These are phyloP conservation scores for Danaus melanippus DNA, from an alignment of 1,140 invertebrate species.

Conservation along the genomic window DNA sequence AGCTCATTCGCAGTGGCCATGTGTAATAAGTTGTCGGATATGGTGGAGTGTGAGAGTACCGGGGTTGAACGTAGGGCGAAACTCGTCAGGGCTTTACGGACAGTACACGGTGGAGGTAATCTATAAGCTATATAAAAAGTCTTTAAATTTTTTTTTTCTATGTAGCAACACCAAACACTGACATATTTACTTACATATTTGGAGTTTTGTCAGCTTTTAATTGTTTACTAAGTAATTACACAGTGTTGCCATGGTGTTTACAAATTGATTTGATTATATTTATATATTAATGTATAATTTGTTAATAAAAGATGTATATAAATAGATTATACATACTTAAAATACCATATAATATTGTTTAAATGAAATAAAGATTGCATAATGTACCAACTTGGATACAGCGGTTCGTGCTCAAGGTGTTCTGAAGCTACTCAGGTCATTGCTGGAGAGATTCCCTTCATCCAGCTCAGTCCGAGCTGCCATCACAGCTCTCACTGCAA, in stretches of 20 bases:
- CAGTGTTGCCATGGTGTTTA: too few relatives aligned
- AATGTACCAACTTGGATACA: slow-evolving; percentile 18
- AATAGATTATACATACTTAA: too few relatives aligned
- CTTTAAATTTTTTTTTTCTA: too few relatives aligned
- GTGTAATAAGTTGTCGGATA: slow-evolving; percentile 95
- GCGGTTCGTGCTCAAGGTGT: slow-evolving; percentile 74
- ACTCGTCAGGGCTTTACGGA: slow-evolving; percentile 91
- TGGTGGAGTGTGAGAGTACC: slow-evolving; percentile 94
- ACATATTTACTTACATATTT: too few relatives aligned
- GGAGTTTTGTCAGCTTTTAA: too few relatives aligned
- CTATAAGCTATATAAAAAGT: too few relatives aligned
- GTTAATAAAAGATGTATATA: too few relatives aligned
- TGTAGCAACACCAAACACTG: too few relatives aligned
- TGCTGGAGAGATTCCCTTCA: slow-evolving; percentile 90
- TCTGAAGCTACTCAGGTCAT: slow-evolving; percentile 83
- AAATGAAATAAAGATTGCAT: not conserved
- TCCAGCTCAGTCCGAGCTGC: slow-evolving; percentile 90
- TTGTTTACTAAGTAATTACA: too few relatives aligned
- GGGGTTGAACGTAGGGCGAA: slow-evolving; percentile 93
- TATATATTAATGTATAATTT: too few relatives aligned
- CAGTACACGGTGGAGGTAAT: slow-evolving; percentile 89
- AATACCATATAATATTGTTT: not conserved
- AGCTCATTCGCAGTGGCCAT: slow-evolving; percentile 96
- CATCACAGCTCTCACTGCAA: slow-evolving; percentile 88
- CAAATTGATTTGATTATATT: too few relatives aligned